Evolutionary conservation across 2,888 invertebrate genomes (phyloP).

Genomic region (Dryocosmus kuriphilus): DNA sequence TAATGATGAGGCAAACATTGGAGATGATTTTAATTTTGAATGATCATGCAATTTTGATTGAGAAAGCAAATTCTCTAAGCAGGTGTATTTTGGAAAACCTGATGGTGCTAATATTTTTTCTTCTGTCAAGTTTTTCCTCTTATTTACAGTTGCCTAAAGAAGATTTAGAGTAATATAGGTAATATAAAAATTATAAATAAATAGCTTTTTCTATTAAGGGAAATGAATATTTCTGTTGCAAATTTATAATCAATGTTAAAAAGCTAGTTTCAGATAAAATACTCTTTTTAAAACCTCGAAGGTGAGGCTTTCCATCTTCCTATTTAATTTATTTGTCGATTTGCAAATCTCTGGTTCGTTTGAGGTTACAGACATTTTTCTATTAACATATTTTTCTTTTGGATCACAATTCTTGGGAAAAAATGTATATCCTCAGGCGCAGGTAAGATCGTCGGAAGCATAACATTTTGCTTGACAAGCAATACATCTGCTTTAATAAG

Average conservation of each 20-base stretch:
- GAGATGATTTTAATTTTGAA: background rate
- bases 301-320: background rate
- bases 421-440: conserved; percentile 10
- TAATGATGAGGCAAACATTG: no score
- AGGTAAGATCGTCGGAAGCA: background rate
- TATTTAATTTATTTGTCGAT: background rate
- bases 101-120: background rate
- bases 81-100: background rate
- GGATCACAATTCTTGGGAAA: background rate
- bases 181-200: no score
- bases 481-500: conserved; percentile 6
- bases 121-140: background rate
- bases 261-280: background rate
- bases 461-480: background rate
- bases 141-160: background rate
- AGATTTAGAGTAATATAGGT: background rate
- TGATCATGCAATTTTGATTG: background rate
- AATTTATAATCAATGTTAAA: background rate
- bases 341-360: conserved; percentile 1
- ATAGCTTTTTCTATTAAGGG: no score
- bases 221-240: background rate
- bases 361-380: background rate
- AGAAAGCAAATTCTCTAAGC: background rate
- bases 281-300: background rate
- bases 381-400: background rate